These are phyloP conservation scores for Synanthedon andrenaeformis DNA, from an alignment of 2,888 invertebrate species.

Conservation along the genomic window DNA sequence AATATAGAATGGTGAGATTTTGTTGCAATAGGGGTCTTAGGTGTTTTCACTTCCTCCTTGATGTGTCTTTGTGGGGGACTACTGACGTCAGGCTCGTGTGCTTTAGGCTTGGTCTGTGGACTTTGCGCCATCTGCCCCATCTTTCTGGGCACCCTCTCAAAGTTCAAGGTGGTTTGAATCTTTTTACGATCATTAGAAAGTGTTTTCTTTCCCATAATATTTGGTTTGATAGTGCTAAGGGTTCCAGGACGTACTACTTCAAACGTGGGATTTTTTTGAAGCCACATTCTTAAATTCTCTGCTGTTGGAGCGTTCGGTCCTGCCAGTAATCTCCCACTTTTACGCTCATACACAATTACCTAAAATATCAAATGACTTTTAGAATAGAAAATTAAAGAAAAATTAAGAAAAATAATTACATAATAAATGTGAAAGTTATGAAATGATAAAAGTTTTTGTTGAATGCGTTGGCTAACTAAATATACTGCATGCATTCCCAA, in stretches of 20 bases:
- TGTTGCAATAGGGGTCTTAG: constrained; percentile 25
- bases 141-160: constrained; percentile 49
- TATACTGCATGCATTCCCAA: too few relatives aligned
- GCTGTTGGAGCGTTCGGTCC: constrained; percentile 88
- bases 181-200: constrained; percentile 29
- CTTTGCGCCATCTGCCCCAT: constrained; percentile 18
- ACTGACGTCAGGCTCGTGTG: constrained; percentile 23
- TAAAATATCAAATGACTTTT: constrained; percentile 10
- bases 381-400: constrained; percentile 4
- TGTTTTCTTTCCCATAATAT: constrained; percentile 35
- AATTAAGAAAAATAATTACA: constrained; percentile 6
- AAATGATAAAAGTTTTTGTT: neutral
- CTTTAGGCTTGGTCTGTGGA: constrained; percentile 17
- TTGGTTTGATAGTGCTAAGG: constrained; percentile 53
- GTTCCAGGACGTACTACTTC: constrained; percentile 83
- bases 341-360: constrained; percentile 87
- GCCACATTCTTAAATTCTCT: constrained; percentile 83
- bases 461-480: too few relatives aligned
- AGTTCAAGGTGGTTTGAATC: constrained; percentile 64
- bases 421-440: constrained; percentile 1
- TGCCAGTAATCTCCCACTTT: constrained; percentile 78
- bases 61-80: constrained; percentile 21
- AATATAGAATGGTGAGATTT: constrained; percentile 23
- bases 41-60: constrained; percentile 30
- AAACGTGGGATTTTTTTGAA: constrained; percentile 88